Percentiles rank a stretch among this genome's conserved stretches.
Evolutionary conservation across 2,113 vertebrate species (phyloP).

Genomic region (Bufo bufo): DNA sequence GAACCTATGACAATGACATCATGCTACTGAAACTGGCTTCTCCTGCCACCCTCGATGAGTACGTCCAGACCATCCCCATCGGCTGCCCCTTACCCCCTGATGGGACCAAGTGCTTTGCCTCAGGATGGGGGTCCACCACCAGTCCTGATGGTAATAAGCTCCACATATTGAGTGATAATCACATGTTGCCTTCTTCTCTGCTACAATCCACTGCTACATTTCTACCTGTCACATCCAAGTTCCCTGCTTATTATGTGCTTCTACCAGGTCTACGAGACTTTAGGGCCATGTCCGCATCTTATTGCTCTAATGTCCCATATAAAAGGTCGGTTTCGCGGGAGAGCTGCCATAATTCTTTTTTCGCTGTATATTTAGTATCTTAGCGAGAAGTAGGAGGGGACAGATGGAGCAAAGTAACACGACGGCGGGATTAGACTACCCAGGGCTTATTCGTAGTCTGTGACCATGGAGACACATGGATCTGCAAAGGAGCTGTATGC

Average conservation of each 20-base stretch:
- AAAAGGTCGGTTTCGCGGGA: too few species aligned
- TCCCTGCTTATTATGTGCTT: not conserved
- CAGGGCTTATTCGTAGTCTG: too few species aligned
- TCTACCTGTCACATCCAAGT: not conserved
- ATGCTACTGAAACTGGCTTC: constrained; percentile 66
- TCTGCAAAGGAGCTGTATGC: not conserved
- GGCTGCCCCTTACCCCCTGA: not conserved
- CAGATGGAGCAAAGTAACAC: too few species aligned
- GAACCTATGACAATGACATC: constrained; percentile 64
- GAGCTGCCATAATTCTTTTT: too few species aligned
- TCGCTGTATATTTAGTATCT: too few species aligned
- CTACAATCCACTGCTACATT: not conserved
- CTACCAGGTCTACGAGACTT: not conserved
- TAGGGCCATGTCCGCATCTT: too few species aligned
- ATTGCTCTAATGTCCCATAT: too few species aligned
- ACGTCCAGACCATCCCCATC: constrained; percentile 55
- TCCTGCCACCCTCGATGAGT: constrained; percentile 35
- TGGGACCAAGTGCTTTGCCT: constrained; percentile 63
- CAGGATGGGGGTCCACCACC: constrained; percentile 70
- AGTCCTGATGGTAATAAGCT: constrained; percentile 64
- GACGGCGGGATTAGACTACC: too few species aligned
- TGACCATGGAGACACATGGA: too few species aligned
- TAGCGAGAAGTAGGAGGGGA: too few species aligned
- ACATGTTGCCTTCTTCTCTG: not conserved
- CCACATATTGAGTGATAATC: not conserved